These are phyloP conservation scores for Monodelphis domestica DNA, from an alignment of 2,797 vertebrate genomes.

Conservation along the genomic window DNA sequence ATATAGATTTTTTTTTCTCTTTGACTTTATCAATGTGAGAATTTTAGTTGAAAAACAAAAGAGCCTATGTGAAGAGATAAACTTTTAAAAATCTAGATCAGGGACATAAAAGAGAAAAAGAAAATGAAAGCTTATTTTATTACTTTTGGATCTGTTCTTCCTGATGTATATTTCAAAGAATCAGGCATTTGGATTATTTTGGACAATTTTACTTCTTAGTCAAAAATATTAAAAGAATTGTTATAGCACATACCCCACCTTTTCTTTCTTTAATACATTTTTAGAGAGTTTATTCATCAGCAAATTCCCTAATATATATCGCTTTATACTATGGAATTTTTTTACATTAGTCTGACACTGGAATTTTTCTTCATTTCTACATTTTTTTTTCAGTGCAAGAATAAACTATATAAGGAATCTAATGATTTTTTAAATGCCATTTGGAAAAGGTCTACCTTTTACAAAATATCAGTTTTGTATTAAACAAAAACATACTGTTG, in stretches of 20 bases:
- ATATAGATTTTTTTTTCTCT: not conserved
- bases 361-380: constrained; percentile 60
- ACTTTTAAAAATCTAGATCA: not conserved
- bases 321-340: constrained; percentile 49
- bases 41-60: not conserved
- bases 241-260: constrained; percentile 18
- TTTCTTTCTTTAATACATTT: constrained; percentile 1
- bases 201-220: not conserved
- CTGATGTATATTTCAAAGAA: not conserved
- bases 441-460: constrained; percentile 48
- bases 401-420: constrained; percentile 27
- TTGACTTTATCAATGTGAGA: not conserved
- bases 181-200: not conserved
- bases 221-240: not conserved
- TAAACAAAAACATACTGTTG: constrained; percentile 60
- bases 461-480: constrained; percentile 14
- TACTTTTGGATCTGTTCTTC: not conserved
- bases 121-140: constrained; percentile 13
- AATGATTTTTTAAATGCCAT: not conserved
- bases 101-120: not conserved
- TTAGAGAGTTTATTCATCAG: constrained; percentile 32
- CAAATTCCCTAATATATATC: not conserved
- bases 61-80: not conserved
- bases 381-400: not conserved
- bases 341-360: constrained; percentile 55